Percentiles rank a stretch among this genome's conserved stretches.
These are phyloP conservation scores for Zoanthus gigantus DNA, from an alignment of 92 coral and sea anemone genomes.

Conservation along the genomic window DNA sequence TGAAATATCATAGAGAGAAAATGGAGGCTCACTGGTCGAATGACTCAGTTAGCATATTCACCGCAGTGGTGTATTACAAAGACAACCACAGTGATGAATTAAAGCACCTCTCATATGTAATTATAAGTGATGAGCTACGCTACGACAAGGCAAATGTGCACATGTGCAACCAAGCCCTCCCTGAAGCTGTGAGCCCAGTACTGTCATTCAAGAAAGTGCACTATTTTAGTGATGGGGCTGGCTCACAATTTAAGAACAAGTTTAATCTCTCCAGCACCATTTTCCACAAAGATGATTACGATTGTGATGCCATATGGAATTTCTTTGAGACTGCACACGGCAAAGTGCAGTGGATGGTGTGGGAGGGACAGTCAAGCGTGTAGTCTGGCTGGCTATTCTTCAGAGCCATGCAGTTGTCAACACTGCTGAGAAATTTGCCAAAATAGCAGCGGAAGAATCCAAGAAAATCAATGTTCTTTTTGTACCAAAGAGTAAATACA, in stretches of 20 bases:
- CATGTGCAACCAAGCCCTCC: conserved; percentile 37
- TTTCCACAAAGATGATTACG: conserved; percentile 43
- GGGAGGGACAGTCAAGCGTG: conserved; percentile 53
- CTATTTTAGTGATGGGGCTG: conserved; percentile 19
- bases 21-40: conserved; percentile 44
- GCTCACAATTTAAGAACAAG: conserved; percentile 39
- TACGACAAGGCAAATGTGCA: conserved; percentile 33
- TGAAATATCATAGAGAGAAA: conserved; percentile 41
- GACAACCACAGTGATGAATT: neutral
- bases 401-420: conserved; percentile 55
- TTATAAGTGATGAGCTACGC: conserved; percentile 26
- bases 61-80: conserved; percentile 39
- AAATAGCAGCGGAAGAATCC: conserved; percentile 41
- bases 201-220: conserved; percentile 16
- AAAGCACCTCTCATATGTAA: conserved; percentile 19
- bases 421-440: conserved; percentile 50
- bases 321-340: conserved; percentile 66
- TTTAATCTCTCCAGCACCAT: conserved; percentile 4
- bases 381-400: conserved; percentile 59
- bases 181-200: conserved; percentile 11
- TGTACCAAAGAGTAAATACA: conserved; percentile 21
- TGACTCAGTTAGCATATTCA: conserved; percentile 14
- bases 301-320: conserved; percentile 53
- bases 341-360: conserved; percentile 62
- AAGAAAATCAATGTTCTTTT: conserved; percentile 27